phyloP scores from a whole-genome alignment of 2,888 invertebrate species.

The Euclidia mi region DNA sequence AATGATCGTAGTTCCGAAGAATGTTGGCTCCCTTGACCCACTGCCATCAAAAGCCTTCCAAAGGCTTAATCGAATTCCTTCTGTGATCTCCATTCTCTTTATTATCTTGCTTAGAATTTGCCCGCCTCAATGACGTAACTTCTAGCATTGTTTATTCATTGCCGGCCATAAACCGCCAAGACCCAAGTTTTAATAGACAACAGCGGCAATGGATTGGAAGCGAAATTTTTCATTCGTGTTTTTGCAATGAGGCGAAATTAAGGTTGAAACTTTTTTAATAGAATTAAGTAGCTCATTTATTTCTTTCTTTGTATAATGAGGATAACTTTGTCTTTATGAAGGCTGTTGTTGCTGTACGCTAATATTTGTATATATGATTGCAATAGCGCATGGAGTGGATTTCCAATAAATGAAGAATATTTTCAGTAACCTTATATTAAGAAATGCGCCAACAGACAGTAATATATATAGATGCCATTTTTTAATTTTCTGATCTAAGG shows the following conservation, averaged over 20 bases:
- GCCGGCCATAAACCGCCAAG: constrained; percentile 28
- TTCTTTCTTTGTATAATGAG: constrained; percentile 6
- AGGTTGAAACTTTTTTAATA: constrained; percentile 21
- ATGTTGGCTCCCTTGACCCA: constrained; percentile 39
- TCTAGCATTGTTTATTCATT: constrained; percentile 36
- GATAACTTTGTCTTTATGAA: background rate
- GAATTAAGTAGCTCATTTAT: constrained; percentile 32
- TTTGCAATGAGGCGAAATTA: constrained; percentile 24
- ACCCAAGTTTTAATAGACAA: constrained; percentile 26
- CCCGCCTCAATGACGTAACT: constrained; percentile 32
- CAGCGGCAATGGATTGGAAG: constrained; percentile 17
- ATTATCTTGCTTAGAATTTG: constrained; percentile 40
- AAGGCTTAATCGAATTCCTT: constrained; percentile 50
- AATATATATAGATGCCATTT: too few species aligned
- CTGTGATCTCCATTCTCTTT: constrained; percentile 42
- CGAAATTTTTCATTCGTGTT: constrained; percentile 13
- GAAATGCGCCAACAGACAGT: too few species aligned
- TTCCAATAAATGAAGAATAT: too few species aligned
- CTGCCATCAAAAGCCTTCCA: constrained; percentile 32
- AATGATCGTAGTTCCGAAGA: constrained; percentile 6
- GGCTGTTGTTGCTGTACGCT: background rate
- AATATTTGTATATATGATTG: too few species aligned
- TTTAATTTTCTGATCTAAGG: too few species aligned
- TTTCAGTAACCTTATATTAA: too few species aligned
- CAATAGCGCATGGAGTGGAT: too few species aligned